Conservation (phyloP, 2,888 invertebrate species). For the Ecdyonurus torrentis region DNA sequence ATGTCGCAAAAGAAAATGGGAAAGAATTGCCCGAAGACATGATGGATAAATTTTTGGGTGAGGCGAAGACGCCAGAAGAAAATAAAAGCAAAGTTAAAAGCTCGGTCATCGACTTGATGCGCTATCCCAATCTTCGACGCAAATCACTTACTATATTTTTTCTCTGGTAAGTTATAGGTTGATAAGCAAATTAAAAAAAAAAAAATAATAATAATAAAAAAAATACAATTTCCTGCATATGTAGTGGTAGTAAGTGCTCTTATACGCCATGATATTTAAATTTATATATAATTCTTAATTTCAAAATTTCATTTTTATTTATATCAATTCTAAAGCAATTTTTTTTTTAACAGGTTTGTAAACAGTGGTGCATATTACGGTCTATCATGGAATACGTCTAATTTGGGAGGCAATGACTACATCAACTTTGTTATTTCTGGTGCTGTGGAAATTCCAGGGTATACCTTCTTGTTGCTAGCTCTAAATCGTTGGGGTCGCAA, state of each 20-base stretch:
- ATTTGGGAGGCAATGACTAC: slow-evolving; percentile 50
- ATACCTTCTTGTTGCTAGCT: slow-evolving; percentile 42
- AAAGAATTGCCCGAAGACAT: slow-evolving; percentile 35
- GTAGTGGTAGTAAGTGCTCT: background rate
- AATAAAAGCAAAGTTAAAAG: slow-evolving; percentile 26
- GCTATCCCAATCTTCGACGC: slow-evolving; percentile 42
- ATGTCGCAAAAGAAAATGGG: slow-evolving; percentile 46
- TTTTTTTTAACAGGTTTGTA: slow-evolving; percentile 37
- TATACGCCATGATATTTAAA: background rate
- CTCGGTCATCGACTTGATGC: slow-evolving; percentile 36
- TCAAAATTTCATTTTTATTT: background rate
- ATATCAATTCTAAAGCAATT: background rate
- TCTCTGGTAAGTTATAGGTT: slow-evolving; percentile 50
- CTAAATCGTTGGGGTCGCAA: slow-evolving; percentile 54
- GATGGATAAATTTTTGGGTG: slow-evolving; percentile 33
- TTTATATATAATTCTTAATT: slow-evolving; percentile 2
- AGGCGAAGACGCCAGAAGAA: slow-evolving; percentile 23
- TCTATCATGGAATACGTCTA: slow-evolving; percentile 55
- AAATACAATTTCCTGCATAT: background rate
- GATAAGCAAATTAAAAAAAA: background rate
- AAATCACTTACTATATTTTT: slow-evolving; percentile 52
- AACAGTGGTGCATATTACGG: slow-evolving; percentile 65
- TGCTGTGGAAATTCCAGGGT: slow-evolving; percentile 56
- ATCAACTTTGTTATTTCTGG: slow-evolving; percentile 59
- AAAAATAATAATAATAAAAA: background rate